Conservation (phyloP, 2,113 vertebrate species). For the Cacatua alba region DNA sequence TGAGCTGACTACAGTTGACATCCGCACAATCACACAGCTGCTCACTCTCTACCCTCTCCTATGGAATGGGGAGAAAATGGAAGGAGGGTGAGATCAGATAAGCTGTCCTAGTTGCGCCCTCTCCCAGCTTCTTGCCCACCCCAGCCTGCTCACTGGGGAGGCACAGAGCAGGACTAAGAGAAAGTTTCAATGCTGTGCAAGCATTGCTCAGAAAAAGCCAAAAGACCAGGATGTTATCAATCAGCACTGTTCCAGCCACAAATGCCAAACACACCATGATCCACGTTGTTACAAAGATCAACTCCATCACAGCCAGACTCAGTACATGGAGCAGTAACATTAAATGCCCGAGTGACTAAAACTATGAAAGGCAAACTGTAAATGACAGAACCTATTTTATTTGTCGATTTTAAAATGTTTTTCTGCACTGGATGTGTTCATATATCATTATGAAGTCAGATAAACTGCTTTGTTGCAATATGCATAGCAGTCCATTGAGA, state of each 20-base stretch:
- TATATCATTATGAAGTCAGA: not conserved
- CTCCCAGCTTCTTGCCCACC: not conserved
- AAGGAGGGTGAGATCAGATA: not conserved
- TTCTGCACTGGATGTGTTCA: not conserved
- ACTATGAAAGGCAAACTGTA: not conserved
- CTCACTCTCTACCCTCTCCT: rapidly evolving
- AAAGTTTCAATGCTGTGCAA: not conserved
- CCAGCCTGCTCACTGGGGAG: not conserved
- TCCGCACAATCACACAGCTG: not conserved
- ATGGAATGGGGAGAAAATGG: not conserved
- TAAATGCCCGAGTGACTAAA: not conserved
- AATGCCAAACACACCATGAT: not conserved
- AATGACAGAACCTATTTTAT: not conserved
- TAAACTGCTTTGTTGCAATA: not conserved
- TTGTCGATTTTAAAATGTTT: not conserved
- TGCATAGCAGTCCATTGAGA: not conserved
- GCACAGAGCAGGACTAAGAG: rapidly evolving
- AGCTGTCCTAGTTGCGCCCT: not conserved
- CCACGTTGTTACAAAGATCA: not conserved
- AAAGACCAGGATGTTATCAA: not conserved
- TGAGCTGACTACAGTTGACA: not conserved
- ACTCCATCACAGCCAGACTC: not conserved
- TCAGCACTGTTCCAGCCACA: not conserved
- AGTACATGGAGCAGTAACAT: too few relatives aligned
- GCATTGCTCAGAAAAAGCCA: not conserved